phyloP scores from a whole-genome alignment of 2,797 vertebrate genomes.

The Amblyraja radiata region DNA sequence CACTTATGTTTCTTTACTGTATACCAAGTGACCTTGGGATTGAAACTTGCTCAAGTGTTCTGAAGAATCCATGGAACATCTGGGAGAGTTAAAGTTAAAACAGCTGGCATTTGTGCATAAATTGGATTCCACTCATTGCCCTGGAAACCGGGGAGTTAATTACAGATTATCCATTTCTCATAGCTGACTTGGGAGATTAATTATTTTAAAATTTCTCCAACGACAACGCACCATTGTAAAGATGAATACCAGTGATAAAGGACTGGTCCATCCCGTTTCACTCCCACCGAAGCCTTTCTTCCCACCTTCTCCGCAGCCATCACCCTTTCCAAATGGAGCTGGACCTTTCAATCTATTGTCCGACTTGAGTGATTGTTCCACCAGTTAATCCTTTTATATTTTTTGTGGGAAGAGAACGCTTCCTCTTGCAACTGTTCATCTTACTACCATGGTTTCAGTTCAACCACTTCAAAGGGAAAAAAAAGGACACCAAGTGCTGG shows the following conservation, averaged over 20 bases:
- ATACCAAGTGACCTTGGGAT: background rate
- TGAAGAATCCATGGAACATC: background rate
- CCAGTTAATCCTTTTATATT: background rate
- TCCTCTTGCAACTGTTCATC: background rate
- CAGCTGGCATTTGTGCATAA: background rate
- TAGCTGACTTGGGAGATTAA: background rate
- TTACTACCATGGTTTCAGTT: background rate
- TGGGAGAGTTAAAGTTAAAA: constrained; percentile 24
- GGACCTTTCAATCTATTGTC: background rate
- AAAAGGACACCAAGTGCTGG: background rate
- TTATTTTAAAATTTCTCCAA: background rate
- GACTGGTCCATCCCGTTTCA: no score
- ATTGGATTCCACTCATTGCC: background rate
- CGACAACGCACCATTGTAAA: background rate
- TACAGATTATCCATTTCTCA: background rate
- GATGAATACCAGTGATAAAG: no score
- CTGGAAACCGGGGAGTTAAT: background rate
- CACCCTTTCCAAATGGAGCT: background rate
- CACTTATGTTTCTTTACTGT: background rate
- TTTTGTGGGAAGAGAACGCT: background rate
- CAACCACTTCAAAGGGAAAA: background rate
- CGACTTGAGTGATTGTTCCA: background rate
- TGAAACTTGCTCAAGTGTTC: background rate
- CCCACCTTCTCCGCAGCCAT: background rate
- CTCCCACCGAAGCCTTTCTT: background rate